Evolutionary conservation across 2,113 vertebrate genomes (phyloP).

Genomic region (Amphilophus citrinellus): DNA sequence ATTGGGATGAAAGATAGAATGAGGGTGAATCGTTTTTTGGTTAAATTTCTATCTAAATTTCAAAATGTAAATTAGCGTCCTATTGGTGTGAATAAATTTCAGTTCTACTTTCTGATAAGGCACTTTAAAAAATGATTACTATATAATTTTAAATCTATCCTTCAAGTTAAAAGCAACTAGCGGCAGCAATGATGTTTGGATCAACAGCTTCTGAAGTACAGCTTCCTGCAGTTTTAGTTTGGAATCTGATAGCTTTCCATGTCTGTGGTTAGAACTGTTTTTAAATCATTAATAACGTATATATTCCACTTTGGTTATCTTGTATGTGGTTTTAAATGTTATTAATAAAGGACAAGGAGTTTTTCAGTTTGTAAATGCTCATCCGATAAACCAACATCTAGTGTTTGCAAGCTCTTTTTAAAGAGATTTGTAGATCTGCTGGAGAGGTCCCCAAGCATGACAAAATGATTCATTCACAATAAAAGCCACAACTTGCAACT

Average conservation of each 20-base stretch:
- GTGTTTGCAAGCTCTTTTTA: background rate
- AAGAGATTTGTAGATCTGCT: background rate
- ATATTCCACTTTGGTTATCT: background rate
- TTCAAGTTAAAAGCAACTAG: background rate
- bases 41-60: background rate
- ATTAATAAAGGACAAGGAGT: background rate
- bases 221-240: background rate
- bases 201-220: background rate
- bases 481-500: background rate
- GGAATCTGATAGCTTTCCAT: background rate
- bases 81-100: background rate
- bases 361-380: background rate
- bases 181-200: background rate
- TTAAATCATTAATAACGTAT: background rate
- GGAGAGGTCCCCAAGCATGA: background rate
- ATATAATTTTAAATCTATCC: background rate
- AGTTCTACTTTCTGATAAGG: background rate
- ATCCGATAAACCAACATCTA: background rate
- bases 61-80: no score
- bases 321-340: background rate
- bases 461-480: no score
- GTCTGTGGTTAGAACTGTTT: background rate
- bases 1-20: background rate
- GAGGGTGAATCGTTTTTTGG: background rate
- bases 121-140: background rate